Evolutionary conservation across 1,140 invertebrate genomes (phyloP).

Genomic region (Euborellia annulipes): DNA sequence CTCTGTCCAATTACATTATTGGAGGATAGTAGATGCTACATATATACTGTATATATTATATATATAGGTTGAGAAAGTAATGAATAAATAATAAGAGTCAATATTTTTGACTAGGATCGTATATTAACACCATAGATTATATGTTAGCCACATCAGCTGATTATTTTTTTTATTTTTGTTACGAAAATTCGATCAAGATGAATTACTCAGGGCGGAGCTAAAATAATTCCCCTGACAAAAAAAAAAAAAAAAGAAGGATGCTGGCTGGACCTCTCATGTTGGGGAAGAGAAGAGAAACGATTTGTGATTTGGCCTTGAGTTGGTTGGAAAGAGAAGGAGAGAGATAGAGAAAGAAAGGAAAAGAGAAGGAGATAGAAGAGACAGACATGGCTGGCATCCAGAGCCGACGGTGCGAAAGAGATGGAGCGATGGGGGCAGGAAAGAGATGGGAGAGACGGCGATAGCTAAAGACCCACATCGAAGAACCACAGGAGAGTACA

Average conservation of each 20-base stretch:
- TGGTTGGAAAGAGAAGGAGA: constrained; percentile 24
- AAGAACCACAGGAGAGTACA: too few relatives aligned
- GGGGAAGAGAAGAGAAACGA: constrained; percentile 20
- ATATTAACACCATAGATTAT: too few relatives aligned
- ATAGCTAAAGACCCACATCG: constrained; percentile 5
- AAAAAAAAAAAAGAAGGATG: not conserved
- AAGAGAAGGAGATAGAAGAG: constrained; percentile 8
- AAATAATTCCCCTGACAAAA: not conserved
- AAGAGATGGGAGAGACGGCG: constrained; percentile 10
- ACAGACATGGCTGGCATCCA: not conserved
- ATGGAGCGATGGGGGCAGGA: constrained; percentile 9
- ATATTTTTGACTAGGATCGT: too few relatives aligned
- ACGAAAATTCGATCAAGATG: not conserved
- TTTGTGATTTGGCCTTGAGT: constrained; percentile 27
- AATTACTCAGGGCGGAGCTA: constrained; percentile 14
- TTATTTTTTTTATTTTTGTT: too few relatives aligned
- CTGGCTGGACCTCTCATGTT: constrained; percentile 16
- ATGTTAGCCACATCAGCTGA: too few relatives aligned
- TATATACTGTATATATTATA: too few relatives aligned
- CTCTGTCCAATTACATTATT: too few relatives aligned
- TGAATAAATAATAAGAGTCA: too few relatives aligned
- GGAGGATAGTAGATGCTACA: too few relatives aligned
- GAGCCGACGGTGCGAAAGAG: constrained; percentile 5
- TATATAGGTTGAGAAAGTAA: too few relatives aligned
- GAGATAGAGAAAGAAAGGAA: constrained; percentile 10